Base-by-base conservation (phyloP, 2,113 vertebrate species). In the Anguilla japonica region DNA sequence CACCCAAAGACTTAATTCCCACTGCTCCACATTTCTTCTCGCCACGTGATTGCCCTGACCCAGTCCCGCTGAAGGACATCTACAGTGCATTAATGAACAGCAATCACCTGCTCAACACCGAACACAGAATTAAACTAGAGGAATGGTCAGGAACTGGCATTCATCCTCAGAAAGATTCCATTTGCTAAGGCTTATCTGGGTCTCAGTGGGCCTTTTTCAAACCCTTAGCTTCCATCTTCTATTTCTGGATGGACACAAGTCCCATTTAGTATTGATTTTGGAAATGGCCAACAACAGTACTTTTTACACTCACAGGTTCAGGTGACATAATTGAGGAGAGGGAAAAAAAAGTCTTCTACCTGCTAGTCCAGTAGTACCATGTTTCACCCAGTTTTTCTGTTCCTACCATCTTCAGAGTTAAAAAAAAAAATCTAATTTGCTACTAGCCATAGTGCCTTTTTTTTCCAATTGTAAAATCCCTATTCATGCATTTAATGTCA, bases 221-320 rank as follows among this genome's bases (percentile, higher is more conserved):
- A 26, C 26, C 71, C 71, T 75, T 75, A 6, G 43, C 41, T 34
- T 41, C 40, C n/a, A 4, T 41, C n/a, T 83, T 60, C 50, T 39
- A 84, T 40, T 20, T 20, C n/a, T 67, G 43, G n/a, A 84, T 41
- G 63, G 57, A 43, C 67, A 43, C 67, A 26, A 5, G 39, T 41
- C 20, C 41, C 67, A 26, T 63, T 78, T 71, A 43, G 40, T n/a
- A 53, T 39, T 43, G 41, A n/a, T 43, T 84, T 53, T 41, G 15
- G 41, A 75, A 84, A 84, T 84, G 50, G 83, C 67, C 41, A 46
- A 41, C 41, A n/a, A 67, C 41, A 20, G 67, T 71, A 78, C 63
- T 84, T 82, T 81, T 75, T 75, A 75, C n/a, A 75, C 5, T 75
- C 34, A 75, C 71, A 29, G 71, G n/a, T 75, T 75, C 22, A n/a